Conservation (phyloP, 2,113 vertebrate genomes). For the Perca flavescens region DNA sequence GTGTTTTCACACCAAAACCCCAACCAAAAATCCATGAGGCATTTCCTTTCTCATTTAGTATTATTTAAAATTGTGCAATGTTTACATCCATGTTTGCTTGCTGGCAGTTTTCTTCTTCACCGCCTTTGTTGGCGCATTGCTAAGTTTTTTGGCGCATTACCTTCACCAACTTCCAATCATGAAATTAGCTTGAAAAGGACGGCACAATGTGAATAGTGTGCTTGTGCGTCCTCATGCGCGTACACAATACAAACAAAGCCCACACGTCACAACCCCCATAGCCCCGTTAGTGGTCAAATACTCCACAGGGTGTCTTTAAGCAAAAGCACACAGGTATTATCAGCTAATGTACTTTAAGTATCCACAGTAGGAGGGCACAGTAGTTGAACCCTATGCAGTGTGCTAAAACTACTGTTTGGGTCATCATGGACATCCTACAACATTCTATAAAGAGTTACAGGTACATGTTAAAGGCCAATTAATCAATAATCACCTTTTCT, state of each 20-base stretch:
- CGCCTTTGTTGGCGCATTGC: not conserved
- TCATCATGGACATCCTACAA: no score
- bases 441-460: not conserved
- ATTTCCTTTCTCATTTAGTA: not conserved
- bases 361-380: not conserved
- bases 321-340: not conserved
- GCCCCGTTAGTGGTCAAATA: not conserved
- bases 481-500: conserved; percentile 8
- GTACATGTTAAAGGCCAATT: conserved; percentile 1
- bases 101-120: not conserved
- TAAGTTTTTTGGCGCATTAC: not conserved
- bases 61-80: not conserved
- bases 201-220: not conserved
- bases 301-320: not conserved
- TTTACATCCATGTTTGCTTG: not conserved
- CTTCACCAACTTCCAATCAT: not conserved
- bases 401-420: not conserved
- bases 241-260: not conserved
- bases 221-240: not conserved
- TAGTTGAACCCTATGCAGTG: not conserved
- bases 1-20: not conserved
- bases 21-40: not conserved
- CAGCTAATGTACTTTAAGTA: not conserved
- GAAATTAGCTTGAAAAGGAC: not conserved
- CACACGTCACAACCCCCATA: not conserved